Conservation (phyloP, 2,888 invertebrate genomes). For the Leucoma salicis region DNA sequence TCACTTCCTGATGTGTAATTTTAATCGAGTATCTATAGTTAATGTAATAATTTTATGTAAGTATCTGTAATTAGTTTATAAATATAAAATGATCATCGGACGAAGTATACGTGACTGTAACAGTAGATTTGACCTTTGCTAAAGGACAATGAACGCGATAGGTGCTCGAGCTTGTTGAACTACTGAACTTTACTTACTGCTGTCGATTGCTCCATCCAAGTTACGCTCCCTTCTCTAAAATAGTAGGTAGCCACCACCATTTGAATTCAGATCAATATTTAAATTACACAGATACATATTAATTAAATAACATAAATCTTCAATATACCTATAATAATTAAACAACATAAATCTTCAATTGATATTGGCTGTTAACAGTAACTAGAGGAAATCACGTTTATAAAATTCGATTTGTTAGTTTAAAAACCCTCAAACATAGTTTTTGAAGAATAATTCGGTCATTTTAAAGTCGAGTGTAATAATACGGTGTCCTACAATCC, state of each 20-base stretch:
- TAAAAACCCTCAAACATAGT: too few relatives aligned
- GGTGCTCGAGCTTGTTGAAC: conserved; percentile 63
- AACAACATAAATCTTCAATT: too few relatives aligned
- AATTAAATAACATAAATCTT: conserved; percentile 17
- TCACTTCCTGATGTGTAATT: too few relatives aligned
- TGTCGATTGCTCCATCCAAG: conserved; percentile 58
- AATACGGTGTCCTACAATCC: not conserved
- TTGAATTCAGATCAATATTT: conserved; percentile 28
- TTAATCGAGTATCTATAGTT: too few relatives aligned
- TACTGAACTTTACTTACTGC: conserved; percentile 69
- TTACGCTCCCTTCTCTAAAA: conserved; percentile 46
- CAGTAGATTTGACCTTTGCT: conserved; percentile 61
- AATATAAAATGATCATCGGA: conserved; percentile 15
- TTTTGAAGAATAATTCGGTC: too few relatives aligned
- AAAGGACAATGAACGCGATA: conserved; percentile 64
- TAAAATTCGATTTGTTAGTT: too few relatives aligned
- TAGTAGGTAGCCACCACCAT: conserved; percentile 38
- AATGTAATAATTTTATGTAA: too few relatives aligned
- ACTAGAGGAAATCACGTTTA: too few relatives aligned
- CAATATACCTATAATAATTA: too few relatives aligned
- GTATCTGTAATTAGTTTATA: too few relatives aligned
- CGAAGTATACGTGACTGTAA: conserved; percentile 32
- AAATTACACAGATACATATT: conserved; percentile 12
- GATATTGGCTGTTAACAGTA: too few relatives aligned
- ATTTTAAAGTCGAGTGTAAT: conserved; percentile 1